Evolutionary conservation across 2,113 vertebrate genomes (phyloP).

Genomic region (Brachyhypopomus gauderio): DNA sequence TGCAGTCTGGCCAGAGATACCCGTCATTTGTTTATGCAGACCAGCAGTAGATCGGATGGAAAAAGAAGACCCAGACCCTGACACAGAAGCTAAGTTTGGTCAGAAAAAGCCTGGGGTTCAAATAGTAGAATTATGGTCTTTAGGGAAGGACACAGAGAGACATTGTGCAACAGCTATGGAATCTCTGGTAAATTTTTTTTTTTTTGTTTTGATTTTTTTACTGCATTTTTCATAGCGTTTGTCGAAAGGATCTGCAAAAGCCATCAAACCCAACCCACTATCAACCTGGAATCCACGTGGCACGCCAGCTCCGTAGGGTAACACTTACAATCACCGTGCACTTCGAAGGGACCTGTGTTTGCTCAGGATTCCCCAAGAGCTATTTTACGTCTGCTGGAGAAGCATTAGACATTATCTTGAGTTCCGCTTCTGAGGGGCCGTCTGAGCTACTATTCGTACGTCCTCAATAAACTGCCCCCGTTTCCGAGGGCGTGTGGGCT

Average conservation of each 20-base stretch:
- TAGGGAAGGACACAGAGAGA: conserved; percentile 19
- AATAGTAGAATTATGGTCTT: conserved; percentile 21
- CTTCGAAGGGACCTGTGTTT: conserved; percentile 21
- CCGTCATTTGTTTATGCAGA: conserved; percentile 8
- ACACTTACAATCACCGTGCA: conserved; percentile 45
- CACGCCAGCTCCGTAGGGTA: conserved; percentile 31
- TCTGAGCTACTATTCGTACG: not conserved
- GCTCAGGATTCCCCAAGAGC: conserved; percentile 43
- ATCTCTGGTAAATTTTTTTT: conserved; percentile 43
- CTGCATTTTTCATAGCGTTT: conserved; percentile 36
- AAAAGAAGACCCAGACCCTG: not conserved
- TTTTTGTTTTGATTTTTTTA: not conserved
- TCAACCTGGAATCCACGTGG: not conserved
- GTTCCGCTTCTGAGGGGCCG: conserved; percentile 13
- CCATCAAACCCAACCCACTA: conserved; percentile 51
- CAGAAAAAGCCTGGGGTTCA: not conserved
- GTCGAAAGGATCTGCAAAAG: conserved; percentile 57
- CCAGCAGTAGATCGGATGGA: conserved; percentile 9
- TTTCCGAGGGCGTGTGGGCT: not conserved
- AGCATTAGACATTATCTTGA: conserved; percentile 42
- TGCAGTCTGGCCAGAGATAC: not conserved
- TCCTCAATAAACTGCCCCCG: conserved; percentile 4
- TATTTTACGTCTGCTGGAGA: conserved; percentile 23
- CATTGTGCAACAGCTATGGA: conserved; percentile 49
- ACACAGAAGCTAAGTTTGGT: conserved; percentile 12